phyloP scores from a whole-genome alignment of 2,888 invertebrate genomes.

The Microdon myrmicae region DNA sequence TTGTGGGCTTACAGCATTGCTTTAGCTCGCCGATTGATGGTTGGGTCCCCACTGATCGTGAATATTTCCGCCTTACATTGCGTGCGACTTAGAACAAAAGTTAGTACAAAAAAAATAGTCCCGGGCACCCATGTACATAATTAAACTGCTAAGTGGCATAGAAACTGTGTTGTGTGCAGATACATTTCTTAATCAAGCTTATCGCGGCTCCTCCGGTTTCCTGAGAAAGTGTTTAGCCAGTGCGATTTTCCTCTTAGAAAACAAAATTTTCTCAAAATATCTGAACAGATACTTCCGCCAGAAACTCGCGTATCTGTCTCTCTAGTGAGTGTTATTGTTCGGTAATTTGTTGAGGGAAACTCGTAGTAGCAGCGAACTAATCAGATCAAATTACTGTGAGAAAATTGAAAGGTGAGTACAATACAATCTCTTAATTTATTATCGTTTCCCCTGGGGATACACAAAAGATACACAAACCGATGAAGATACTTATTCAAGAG shows the following conservation, averaged over 20 bases:
- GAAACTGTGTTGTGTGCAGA: slow-evolving; percentile 24
- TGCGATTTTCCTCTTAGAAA: slow-evolving; percentile 11
- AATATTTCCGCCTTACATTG: slow-evolving; percentile 36
- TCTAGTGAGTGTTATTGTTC: no score
- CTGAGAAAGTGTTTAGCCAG: slow-evolving; percentile 41
- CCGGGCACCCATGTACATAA: slow-evolving; percentile 29
- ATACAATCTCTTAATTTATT: slow-evolving; percentile 42
- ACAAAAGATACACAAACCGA: not conserved
- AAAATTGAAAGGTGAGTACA: slow-evolving; percentile 29
- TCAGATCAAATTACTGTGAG: slow-evolving; percentile 31
- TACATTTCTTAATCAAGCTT: slow-evolving; percentile 16
- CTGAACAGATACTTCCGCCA: no score
- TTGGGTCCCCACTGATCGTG: not conserved
- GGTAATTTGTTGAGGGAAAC: slow-evolving; percentile 12
- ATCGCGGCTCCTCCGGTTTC: slow-evolving; percentile 33
- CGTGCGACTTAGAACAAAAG: slow-evolving; percentile 28
- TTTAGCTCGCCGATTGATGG: slow-evolving; percentile 14
- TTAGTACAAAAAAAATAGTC: slow-evolving; percentile 8
- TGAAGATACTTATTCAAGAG: slow-evolving; percentile 2
- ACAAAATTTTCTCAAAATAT: slow-evolving; percentile 24
- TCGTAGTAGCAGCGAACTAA: no score
- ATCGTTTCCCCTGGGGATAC: slow-evolving; percentile 2
- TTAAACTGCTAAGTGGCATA: slow-evolving; percentile 34
- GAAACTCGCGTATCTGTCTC: no score
- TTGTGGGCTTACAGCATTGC: slow-evolving; percentile 25